phyloP scores from a whole-genome alignment of 2,113 vertebrate genomes.

The Cyprinus carpio region DNA sequence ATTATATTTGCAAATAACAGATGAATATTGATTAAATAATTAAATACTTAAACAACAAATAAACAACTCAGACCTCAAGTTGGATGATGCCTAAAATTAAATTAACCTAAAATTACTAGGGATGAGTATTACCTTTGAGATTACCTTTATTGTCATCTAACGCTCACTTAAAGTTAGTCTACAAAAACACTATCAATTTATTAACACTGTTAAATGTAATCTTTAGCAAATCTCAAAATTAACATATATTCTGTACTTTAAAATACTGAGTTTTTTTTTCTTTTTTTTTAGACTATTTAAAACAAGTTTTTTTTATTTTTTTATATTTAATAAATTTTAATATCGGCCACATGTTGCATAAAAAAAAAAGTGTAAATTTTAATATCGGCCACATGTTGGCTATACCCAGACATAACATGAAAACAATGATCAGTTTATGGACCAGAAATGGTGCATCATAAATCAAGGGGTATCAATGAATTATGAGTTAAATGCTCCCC shows the following conservation, averaged over 20 bases:
- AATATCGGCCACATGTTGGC: neutral
- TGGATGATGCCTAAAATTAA: neutral
- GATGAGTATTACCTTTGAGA: neutral
- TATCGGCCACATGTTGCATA: neutral
- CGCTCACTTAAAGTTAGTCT: too few species aligned
- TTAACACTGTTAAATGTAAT: too few species aligned
- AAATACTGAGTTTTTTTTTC: too few species aligned
- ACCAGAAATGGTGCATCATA: neutral
- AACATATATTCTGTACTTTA: neutral
- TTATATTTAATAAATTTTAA: neutral
- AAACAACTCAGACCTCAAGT: too few species aligned
- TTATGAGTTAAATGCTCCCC: neutral
- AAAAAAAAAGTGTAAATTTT: neutral
- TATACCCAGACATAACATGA: neutral
- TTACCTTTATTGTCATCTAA: too few species aligned
- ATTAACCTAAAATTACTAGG: neutral
- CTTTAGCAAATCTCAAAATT: too few species aligned
- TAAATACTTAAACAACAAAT: too few species aligned
- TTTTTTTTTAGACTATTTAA: neutral
- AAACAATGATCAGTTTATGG: neutral
- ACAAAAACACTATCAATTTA: too few species aligned
- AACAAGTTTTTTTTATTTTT: neutral
- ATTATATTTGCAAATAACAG: too few species aligned
- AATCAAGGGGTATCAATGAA: neutral
- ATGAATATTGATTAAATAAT: too few species aligned